Evolutionary conservation across 2,113 vertebrate species (phyloP), one percentile per base, ranked within the genome.

Genomic region (Arizona elegans): DNA sequence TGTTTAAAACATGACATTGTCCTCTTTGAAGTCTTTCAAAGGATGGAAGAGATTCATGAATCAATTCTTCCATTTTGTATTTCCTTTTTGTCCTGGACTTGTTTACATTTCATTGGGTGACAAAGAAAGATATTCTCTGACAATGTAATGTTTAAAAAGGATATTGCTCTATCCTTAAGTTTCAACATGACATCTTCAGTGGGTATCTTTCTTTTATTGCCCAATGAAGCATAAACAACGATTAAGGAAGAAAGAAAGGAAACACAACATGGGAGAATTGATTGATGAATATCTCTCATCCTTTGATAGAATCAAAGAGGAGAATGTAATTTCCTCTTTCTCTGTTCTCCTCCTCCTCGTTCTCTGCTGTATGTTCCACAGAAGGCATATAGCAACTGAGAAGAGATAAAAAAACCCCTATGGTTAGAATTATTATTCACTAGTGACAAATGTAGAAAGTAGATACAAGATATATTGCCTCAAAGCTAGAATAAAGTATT

Each of bases 351-450:
- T 81, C 33, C 56, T 93, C 70, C 90, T 92, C 24, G 3, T 47
- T 70, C 33, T 86, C 91, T 59, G 26, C 47, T 92, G 23, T 8
- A 24, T 86, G 65, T 62, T 91, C 50, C 70, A 86, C 59, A 56
- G 59, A 24, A 70, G 33, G 56, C 26, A 58, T 54, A 47, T 11
- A 92, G 91, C 50, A 86, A 92, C 3, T 65, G 55, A 91, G 24
- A 93, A 29, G 89, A 90, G 87, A 92, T 86, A 62, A 89, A 91
- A 87, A 85, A 90, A 3, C 4, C 8, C 1, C 70, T 54, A 33
- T 38, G 86, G 50, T 90, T 90, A 89, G 52, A 91, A 29, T 86
- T 90, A 65, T 86, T 94, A 55, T 59, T 90, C 87, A 86, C n/a
- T 23, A 55, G 93, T 55, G 90, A 65, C 29, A 33, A 91, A 62